Base-by-base conservation (phyloP, 1,140 invertebrate species). In the Tetramorium alpestre region DNA sequence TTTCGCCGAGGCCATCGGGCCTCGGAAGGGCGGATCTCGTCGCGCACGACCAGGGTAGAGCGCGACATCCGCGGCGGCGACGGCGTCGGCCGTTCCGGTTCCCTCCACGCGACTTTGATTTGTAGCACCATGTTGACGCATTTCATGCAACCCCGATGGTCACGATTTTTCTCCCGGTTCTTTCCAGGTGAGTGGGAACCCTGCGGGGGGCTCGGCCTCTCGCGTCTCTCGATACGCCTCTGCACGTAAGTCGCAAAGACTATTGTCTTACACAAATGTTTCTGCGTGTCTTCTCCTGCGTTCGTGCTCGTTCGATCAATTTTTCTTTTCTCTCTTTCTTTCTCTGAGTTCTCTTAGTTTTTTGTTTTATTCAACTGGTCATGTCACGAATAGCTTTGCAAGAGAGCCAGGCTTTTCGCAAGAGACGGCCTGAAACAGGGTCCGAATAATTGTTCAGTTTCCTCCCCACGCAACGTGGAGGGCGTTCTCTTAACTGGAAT, bases 151-250 rank as follows among this genome's bases (percentile, higher is more conserved):
- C 78, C 81, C 75, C 85, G 84, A 91, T 95, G 94, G 94, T 95
- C 92, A 94, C 92, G 92, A 91, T 93, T 92, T 92, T 94, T 95
- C 89, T 95, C 93, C 93, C 93, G 93, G 93, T 94, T 95, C 93
- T 94, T 95, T 95, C 90, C 94, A 95, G 94, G 94, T 95, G 94
- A 95, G 94, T 95, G 94, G 94, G 94, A 95, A 95, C 93, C 93
- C 94, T 94, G 93, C 93, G 93, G 92, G 94, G 94, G 90, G 94
- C 92, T 92, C 94, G 91, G 92, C 94, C 92, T 93, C 93, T 94
- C 94, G 93, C 94, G 92, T 93, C 94, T 92, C 91, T 94, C 93
- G 88, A 93, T 90, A 94, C 93, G 91, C 92, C 93, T 93, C 88
- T 93, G 92, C 94, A 95, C 94, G 94, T 95, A 95, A 95, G 94